phyloP scores from a whole-genome alignment of 2,113 vertebrate genomes.

The Colossoma macropomum region DNA sequence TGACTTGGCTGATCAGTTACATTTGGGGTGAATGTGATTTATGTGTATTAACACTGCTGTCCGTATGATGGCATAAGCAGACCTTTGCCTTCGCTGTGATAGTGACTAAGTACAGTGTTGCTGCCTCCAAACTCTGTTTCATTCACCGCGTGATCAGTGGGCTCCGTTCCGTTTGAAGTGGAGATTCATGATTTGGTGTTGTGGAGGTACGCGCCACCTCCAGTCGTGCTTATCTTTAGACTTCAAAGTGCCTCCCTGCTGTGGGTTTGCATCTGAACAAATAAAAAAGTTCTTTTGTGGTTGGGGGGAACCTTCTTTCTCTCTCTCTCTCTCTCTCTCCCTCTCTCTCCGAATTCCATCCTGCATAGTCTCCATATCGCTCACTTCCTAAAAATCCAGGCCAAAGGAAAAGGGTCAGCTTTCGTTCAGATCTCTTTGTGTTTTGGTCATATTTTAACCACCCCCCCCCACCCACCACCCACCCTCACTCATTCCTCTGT shows the following conservation, averaged over 20 bases:
- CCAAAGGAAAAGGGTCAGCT: constrained; percentile 47
- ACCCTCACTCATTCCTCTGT: not conserved
- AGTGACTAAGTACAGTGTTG: not conserved
- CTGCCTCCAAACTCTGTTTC: not conserved
- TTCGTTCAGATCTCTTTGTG: constrained; percentile 27
- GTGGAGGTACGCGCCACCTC: constrained; percentile 33
- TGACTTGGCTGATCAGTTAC: too few species aligned
- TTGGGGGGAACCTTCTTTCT: constrained; percentile 59
- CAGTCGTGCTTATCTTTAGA: constrained; percentile 61
- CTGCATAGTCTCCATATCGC: constrained; percentile 46
- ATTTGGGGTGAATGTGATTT: too few species aligned
- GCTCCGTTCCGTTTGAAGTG: constrained; percentile 34
- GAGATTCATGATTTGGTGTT: constrained; percentile 23
- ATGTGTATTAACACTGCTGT: not conserved
- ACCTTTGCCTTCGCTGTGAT: not conserved
- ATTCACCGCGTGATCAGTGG: constrained; percentile 15
- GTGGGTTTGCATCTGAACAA: constrained; percentile 77
- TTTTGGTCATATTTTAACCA: not conserved
- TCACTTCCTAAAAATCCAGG: constrained; percentile 37
- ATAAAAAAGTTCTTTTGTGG: constrained; percentile 57
- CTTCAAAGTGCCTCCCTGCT: constrained; percentile 76
- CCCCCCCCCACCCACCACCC: too few species aligned
- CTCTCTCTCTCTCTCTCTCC: too few species aligned
- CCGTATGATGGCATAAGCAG: not conserved
- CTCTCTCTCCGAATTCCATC: constrained; percentile 65